These are phyloP conservation scores for Hypocryptadius cinnamomeus DNA, from an alignment of 2,113 vertebrate species.

Conservation along the genomic window DNA sequence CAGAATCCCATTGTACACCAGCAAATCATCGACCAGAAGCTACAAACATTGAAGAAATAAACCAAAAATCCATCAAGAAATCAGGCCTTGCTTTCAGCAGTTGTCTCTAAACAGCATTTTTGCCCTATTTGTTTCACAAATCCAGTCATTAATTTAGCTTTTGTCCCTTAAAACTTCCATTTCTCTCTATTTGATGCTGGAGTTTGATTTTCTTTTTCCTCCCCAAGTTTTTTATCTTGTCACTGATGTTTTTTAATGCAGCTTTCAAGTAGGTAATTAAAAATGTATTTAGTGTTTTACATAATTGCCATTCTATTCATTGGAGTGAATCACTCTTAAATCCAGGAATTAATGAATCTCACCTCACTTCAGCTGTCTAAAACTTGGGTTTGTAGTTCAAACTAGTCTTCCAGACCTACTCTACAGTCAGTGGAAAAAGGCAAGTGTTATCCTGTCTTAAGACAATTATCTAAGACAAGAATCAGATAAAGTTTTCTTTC, in stretches of 20 bases:
- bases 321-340: neutral
- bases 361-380: constrained; percentile 8
- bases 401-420: neutral
- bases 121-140: neutral
- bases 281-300: constrained; percentile 6
- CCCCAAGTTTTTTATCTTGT: neutral
- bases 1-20: constrained; percentile 93
- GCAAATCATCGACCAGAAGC: constrained; percentile 93
- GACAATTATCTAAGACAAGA: neutral
- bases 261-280: constrained; percentile 16
- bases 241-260: neutral
- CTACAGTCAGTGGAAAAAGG: neutral
- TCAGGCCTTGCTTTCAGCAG: neutral
- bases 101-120: neutral
- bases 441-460: neutral
- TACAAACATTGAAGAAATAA: constrained; percentile 41
- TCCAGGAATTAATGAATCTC: constrained; percentile 13
- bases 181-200: neutral
- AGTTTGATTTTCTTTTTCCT: neutral
- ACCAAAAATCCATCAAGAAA: neutral
- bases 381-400: neutral
- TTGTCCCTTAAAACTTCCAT: neutral
- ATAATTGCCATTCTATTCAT: constrained; percentile 12
- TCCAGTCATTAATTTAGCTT: neutral
- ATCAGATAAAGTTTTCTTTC: neutral